A percentile compares a stretch with the other conserved stretches of the same genome.
Conservation (phyloP, 2,797 vertebrate species). For the Anomalospiza imberbis region DNA sequence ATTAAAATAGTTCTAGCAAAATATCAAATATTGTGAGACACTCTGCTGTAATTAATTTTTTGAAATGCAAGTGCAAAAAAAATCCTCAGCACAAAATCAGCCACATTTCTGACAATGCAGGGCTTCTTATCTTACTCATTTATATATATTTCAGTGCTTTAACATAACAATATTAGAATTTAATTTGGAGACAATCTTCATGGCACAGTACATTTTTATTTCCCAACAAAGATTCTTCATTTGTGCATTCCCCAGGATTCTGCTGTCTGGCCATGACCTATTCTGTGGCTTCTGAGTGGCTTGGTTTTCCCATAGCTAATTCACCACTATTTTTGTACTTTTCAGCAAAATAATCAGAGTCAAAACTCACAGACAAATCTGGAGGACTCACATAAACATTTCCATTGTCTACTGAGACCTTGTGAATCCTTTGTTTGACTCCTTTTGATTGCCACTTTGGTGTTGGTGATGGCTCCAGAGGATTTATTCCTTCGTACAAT, state of each 20-base stretch:
- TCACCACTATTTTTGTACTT: slow-evolving; percentile 73
- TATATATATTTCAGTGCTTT: not conserved
- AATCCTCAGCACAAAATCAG: not conserved
- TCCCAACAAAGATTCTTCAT: not conserved
- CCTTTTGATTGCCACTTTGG: slow-evolving; percentile 88
- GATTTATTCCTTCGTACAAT: slow-evolving; percentile 82
- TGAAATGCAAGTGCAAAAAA: not conserved
- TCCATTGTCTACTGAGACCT: slow-evolving; percentile 76
- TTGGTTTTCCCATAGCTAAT: not conserved
- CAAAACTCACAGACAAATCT: slow-evolving; percentile 63
- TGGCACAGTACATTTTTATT: not conserved
- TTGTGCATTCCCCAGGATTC: not conserved
- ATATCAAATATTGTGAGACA: not conserved
- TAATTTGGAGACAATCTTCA: not conserved
- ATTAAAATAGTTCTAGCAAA: not conserved
- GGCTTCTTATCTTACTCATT: not conserved
- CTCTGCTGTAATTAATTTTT: not conserved
- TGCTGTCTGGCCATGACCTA: not conserved
- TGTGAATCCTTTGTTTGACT: slow-evolving; percentile 87
- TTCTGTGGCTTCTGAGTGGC: not conserved
- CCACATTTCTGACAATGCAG: not conserved
- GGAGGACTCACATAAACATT: slow-evolving; percentile 86
- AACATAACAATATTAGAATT: not conserved
- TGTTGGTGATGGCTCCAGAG: slow-evolving; percentile 64
- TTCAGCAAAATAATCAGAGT: slow-evolving; percentile 91